A percentile compares a stretch with the other conserved stretches of the same genome.
phyloP scores from a whole-genome alignment of 2,888 invertebrate genomes.

The Ditula angustiorana region DNA sequence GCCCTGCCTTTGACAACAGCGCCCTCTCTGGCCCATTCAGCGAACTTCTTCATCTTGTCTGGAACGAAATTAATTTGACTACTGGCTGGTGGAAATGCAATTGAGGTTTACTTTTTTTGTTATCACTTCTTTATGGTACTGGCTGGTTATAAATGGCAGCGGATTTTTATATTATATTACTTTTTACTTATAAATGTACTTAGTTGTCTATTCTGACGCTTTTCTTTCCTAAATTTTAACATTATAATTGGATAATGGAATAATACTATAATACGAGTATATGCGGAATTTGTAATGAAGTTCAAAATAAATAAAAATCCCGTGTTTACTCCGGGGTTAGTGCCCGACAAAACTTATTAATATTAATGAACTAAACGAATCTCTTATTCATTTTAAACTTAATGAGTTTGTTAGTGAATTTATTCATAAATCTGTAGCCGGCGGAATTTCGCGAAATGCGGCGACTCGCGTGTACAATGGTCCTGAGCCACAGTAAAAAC shows the following conservation, averaged over 20 bases:
- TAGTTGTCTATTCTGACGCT: background rate
- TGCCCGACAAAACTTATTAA: constrained; percentile 8
- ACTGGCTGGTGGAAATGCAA: background rate
- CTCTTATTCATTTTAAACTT: constrained; percentile 11
- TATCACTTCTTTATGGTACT: background rate
- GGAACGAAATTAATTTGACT: background rate
- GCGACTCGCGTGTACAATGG: background rate
- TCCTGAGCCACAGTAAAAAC: background rate
- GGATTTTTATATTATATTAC: background rate
- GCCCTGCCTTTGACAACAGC: background rate
- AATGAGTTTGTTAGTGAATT: constrained; percentile 2
- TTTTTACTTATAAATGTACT: background rate
- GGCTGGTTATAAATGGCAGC: background rate
- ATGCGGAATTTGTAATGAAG: too few species aligned
- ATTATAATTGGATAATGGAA: too few species aligned
- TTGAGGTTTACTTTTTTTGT: background rate
- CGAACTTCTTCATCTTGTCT: constrained; percentile 9
- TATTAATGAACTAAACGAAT: constrained; percentile 17
- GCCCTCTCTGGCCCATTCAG: constrained; percentile 9
- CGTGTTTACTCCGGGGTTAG: background rate
- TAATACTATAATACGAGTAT: too few species aligned
- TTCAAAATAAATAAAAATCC: background rate
- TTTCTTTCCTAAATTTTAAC: too few species aligned
- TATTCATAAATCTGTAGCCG: constrained; percentile 5
- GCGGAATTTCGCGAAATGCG: background rate